These are phyloP conservation scores for Danaus chrysippus DNA, from an alignment of 2,888 invertebrate species.

Conservation along the genomic window DNA sequence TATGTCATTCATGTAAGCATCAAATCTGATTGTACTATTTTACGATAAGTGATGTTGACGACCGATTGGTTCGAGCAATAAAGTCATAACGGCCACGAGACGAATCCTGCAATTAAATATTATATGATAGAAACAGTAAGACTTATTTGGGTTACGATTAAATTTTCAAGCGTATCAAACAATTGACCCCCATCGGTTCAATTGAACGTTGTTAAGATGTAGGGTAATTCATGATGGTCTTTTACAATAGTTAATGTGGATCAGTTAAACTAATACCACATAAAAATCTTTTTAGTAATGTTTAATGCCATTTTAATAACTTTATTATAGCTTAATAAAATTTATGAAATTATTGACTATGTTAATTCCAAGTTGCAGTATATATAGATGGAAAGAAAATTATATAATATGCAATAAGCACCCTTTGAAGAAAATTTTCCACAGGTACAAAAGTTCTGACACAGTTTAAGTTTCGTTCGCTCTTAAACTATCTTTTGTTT, in stretches of 20 bases:
- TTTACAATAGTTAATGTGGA: slow-evolving; percentile 48
- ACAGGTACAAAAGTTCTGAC: slow-evolving; percentile 26
- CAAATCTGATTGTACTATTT: slow-evolving; percentile 9
- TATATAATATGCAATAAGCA: slow-evolving; percentile 21
- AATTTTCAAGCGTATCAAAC: slow-evolving; percentile 37
- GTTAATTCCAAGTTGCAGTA: slow-evolving; percentile 5
- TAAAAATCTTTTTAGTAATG: slow-evolving; percentile 6
- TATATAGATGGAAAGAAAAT: slow-evolving; percentile 15
- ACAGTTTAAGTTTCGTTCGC: slow-evolving; percentile 19
- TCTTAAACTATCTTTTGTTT: slow-evolving; percentile 25
- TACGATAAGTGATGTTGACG: slow-evolving; percentile 17
- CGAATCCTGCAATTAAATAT: slow-evolving; percentile 6
- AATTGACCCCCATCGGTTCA: slow-evolving; percentile 60
- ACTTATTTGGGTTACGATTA: slow-evolving; percentile 7
- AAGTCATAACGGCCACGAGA: slow-evolving; percentile 10
- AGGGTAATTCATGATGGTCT: slow-evolving; percentile 48
- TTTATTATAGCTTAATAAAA: neutral
- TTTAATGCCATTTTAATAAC: neutral
- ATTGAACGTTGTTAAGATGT: slow-evolving; percentile 53
- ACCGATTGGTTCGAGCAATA: slow-evolving; percentile 8
- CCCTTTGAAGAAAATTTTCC: slow-evolving; percentile 22
- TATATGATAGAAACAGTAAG: slow-evolving; percentile 18
- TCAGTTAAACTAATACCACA: slow-evolving; percentile 27
- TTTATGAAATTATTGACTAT: slow-evolving; percentile 3
- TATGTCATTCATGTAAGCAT: slow-evolving; percentile 11